These are phyloP conservation scores for Eleginops maclovinus DNA, from an alignment of 2,113 vertebrate genomes.

Conservation along the genomic window DNA sequence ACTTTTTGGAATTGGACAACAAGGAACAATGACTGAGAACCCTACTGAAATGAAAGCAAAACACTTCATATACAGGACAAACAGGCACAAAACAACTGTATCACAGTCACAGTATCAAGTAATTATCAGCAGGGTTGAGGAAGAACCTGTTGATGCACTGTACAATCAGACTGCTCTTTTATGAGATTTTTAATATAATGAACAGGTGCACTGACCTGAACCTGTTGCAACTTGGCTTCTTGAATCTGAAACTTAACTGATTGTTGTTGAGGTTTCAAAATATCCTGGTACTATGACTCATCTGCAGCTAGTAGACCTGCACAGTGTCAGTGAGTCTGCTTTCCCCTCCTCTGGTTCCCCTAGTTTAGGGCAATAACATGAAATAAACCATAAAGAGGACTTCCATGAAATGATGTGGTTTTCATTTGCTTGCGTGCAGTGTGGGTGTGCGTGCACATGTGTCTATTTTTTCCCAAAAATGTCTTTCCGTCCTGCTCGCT, in stretches of 20 bases:
- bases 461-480: slow-evolving; percentile 45
- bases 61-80: no score
- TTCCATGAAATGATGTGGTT: slow-evolving; percentile 65
- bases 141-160: not conserved
- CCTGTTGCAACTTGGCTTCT: not conserved
- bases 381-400: slow-evolving; percentile 26
- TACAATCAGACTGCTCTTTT: not conserved
- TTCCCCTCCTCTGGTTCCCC: not conserved
- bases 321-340: slow-evolving; percentile 20
- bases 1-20: slow-evolving; percentile 24
- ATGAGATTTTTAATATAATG: not conserved
- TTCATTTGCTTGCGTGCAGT: slow-evolving; percentile 55
- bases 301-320: not conserved
- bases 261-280: not conserved
- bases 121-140: not conserved
- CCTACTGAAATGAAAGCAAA: slow-evolving; percentile 9
- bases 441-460: not conserved
- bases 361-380: slow-evolving; percentile 4
- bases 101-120: not conserved
- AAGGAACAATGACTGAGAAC: not conserved
- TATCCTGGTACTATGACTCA: slow-evolving; percentile 15
- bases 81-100: not conserved
- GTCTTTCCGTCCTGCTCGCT: slow-evolving; percentile 26
- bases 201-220: slow-evolving; percentile 56
- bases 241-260: not conserved